These are phyloP conservation scores for Pemphigus obesinymphae DNA, from an alignment of 1,140 invertebrate species.

Conservation along the genomic window DNA sequence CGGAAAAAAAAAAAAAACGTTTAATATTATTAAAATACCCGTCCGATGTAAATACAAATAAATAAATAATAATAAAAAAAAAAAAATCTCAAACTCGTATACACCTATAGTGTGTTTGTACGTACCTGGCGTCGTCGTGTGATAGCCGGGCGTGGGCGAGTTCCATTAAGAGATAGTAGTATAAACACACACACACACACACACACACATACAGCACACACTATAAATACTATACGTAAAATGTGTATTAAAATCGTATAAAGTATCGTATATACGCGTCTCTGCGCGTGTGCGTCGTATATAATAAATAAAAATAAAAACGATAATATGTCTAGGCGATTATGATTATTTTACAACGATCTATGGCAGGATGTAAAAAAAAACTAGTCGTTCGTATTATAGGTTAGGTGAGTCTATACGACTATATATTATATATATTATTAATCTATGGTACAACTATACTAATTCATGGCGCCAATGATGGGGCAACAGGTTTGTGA, in stretches of 20 bases:
- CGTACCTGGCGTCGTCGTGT: not conserved
- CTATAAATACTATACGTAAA: not conserved
- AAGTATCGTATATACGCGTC: not conserved
- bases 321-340: not conserved
- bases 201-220: too few species aligned
- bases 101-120: not conserved
- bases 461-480: conserved; percentile 8
- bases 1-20: conserved; percentile 4
- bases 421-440: not conserved
- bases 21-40: conserved; percentile 25
- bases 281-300: not conserved
- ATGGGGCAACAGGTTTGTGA: not conserved
- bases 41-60: conserved; percentile 14
- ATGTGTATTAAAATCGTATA: not conserved
- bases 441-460: not conserved
- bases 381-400: not conserved
- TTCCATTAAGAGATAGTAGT: conserved; percentile 17
- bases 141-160: not conserved
- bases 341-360: not conserved
- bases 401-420: not conserved
- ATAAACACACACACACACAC: not conserved
- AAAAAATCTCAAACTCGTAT: not conserved
- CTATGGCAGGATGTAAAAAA: not conserved
- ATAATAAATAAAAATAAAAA: not conserved
- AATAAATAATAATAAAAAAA: too few species aligned